Conservation (phyloP, 2,888 invertebrate species). For the Lamellibrachia columna region DNA sequence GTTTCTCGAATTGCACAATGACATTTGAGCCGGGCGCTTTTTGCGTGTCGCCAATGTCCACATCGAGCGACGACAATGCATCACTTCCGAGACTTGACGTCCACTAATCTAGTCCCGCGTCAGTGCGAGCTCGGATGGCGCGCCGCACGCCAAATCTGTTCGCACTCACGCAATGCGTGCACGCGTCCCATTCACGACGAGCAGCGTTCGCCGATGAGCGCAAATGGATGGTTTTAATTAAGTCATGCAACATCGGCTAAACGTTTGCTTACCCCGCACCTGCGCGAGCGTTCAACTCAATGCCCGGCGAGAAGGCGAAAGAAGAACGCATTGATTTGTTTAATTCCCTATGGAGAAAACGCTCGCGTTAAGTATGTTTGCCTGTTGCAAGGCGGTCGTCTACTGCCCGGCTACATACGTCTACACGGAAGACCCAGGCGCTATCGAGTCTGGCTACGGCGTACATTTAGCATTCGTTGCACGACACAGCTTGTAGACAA, state of each 20-base stretch:
- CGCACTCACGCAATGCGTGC: not conserved
- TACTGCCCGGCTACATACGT: too few relatives aligned
- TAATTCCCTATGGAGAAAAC: not conserved
- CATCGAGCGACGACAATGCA: not conserved
- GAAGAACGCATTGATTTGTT: not conserved
- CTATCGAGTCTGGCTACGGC: too few relatives aligned
- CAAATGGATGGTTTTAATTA: not conserved
- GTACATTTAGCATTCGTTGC: too few relatives aligned
- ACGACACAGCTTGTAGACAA: too few relatives aligned
- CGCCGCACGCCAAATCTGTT: not conserved
- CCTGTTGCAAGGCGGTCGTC: not conserved
- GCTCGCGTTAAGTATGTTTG: not conserved
- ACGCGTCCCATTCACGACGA: not conserved
- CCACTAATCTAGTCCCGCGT: not conserved
- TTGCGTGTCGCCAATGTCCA: not conserved
- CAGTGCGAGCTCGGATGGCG: not conserved
- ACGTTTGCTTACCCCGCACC: not conserved
- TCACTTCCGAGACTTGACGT: not conserved
- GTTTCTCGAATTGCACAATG: not conserved
- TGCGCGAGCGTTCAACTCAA: not conserved
- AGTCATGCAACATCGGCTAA: conserved; percentile 10
- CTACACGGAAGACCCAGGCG: too few relatives aligned
- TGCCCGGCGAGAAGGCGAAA: not conserved
- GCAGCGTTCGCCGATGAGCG: not conserved
- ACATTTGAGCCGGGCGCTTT: not conserved